Evolutionary conservation across 2,888 invertebrate species (phyloP), one percentile per base, ranked within the genome.

Genomic region (Sinohyriopsis cumingii): DNA sequence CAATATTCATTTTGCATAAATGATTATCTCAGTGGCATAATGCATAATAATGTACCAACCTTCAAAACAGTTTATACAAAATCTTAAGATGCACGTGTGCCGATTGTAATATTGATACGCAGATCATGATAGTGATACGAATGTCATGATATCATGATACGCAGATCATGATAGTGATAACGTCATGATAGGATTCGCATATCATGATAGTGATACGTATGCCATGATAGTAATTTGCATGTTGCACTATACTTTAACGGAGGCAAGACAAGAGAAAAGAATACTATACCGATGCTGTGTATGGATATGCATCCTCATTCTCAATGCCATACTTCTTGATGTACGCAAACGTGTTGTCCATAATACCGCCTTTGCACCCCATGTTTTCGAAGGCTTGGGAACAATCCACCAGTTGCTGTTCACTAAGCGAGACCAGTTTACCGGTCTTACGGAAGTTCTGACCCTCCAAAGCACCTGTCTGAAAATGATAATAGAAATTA

Each of bases 401-500:
- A 81, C 91, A 91, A 79, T 91, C 91, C 19, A 91, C 88, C 70
- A 90, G 81, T 75, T 90, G 89, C 80, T 90, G 90, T 72, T 90
- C 90, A 73, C 87, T 87, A 64, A 90, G 78, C 56, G 89, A 87
- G 18, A 94, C 90, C 83, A 95, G 90, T 68, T 92, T 91, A 0
- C 93, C 93, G 0, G 94, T 94, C 71, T 92, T 82, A 45, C 79
- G 76, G 75, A 78, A 84, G 72, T 87, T 85, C 77, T 89, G 89
- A 12, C 90, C 90, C 78, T 90, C 90, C 65, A 90, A 71, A 9
- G 90, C 82, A 22, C 89, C 98, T 68, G 97, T 97, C 94, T 96
- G 78, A 19, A 65, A 68, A n/a, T 15, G 54, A 63, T 0, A n/a
- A 45, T 1, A 54, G 33, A 56, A 33, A 9, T 61, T 12, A 20